Evolutionary conservation across 2,888 invertebrate species (phyloP), one percentile per base, ranked within the genome.

Genomic region (Teleiodes luculella): DNA sequence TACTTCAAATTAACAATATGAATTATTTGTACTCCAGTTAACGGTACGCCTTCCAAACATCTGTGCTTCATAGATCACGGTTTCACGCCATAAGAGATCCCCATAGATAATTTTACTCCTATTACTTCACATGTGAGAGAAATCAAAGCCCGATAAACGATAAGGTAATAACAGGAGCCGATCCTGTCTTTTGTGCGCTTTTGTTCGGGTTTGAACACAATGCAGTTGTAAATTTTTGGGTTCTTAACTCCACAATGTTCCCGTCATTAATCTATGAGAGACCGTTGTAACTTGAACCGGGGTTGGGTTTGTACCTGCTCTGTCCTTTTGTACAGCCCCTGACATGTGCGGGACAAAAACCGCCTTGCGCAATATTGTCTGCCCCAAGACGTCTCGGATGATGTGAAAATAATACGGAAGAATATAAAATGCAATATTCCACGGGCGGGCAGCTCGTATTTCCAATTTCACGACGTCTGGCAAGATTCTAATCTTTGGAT

Each of bases 161-260:
- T 86, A 85, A 87, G 85, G 85, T 80, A 85, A 86, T 87, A 86
- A 82, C 88, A 86, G 88, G 76, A 88, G 88, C 86, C 72, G 85
- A 84, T 86, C 79, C 77, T 74, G 78, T 84, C 86, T 82, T 75
- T 87, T 88, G 84, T 86, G 72, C 72, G 64, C 83, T 76, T 79
- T 89, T 87, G 85, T 87, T 80, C 62, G 57, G 63, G 61, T 64
- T 63, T 57, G 63, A 72, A 71, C 61, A 88, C 88, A 89, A 89
- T 86, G 81, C 82, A 86, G 86, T 88, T 88, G 88, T 88, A 86
- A 88, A 86, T 87, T 86, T 86, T 87, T 86, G 84, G 86, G 86
- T 81, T 86, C 86, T 87, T 83, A 86, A 86, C 85, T 86, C 82
- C 79, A 82, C 84, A 83, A 85, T 83, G 80, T 84, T 86, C 84